These are phyloP conservation scores for Laothoe populi DNA, from an alignment of 2,888 invertebrate species.

Conservation along the genomic window DNA sequence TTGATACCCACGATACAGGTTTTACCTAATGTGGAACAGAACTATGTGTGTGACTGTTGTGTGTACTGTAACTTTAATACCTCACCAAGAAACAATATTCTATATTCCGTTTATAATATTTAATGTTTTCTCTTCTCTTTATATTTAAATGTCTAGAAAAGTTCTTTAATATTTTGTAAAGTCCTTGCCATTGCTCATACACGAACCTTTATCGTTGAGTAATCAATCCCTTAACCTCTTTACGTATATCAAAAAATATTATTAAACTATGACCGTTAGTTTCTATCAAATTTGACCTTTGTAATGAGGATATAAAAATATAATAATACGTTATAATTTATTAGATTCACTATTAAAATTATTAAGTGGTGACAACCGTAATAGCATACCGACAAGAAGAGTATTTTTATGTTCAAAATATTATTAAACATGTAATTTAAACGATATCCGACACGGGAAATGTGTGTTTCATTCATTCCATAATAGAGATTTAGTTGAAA, in stretches of 20 bases:
- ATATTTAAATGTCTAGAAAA: too few species aligned
- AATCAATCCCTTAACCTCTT: too few species aligned
- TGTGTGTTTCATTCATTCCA: background rate
- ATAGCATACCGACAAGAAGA: conserved; percentile 24
- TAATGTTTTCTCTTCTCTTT: too few species aligned
- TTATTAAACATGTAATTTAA: conserved; percentile 12
- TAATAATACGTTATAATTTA: conserved; percentile 28
- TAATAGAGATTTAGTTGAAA: background rate
- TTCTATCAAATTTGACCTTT: conserved; percentile 28
- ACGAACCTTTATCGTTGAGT: too few species aligned
- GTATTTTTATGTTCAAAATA: conserved; percentile 22
- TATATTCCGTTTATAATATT: too few species aligned
- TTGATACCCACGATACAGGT: too few species aligned
- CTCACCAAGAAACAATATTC: too few species aligned
- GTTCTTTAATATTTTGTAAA: too few species aligned
- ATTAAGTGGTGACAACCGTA: conserved; percentile 24
- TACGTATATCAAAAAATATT: conserved; percentile 58
- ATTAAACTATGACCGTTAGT: conserved; percentile 41
- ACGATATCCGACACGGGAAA: background rate
- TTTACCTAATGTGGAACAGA: too few species aligned
- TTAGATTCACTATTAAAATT: conserved; percentile 23
- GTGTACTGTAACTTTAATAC: too few species aligned
- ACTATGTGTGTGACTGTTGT: too few species aligned
- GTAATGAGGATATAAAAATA: conserved; percentile 19
- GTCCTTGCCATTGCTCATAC: too few species aligned